Evolutionary conservation across 2,888 invertebrate genomes (phyloP).

Genomic region (Bimastos eiseni): DNA sequence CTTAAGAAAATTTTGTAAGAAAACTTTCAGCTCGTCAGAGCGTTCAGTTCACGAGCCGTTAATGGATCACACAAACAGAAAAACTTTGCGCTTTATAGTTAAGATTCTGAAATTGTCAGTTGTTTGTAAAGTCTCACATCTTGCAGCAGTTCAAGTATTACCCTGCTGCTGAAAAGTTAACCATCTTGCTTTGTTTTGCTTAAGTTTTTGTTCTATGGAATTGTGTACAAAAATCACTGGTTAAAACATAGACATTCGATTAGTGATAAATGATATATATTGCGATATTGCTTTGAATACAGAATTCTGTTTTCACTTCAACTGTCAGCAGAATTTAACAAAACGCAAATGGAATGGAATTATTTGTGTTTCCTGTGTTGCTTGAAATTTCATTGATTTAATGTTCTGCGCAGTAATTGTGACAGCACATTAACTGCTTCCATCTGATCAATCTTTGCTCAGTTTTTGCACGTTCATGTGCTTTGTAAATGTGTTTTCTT

Average conservation of each 20-base stretch:
- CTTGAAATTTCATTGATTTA: neutral
- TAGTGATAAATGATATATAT: neutral
- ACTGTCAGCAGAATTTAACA: neutral
- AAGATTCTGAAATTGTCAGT: neutral
- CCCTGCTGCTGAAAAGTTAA: neutral
- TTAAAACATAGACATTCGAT: neutral
- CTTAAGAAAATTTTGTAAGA: too few species aligned
- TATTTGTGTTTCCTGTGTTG: neutral
- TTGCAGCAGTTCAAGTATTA: neutral
- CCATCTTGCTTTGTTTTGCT: neutral
- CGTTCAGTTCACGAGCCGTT: too few species aligned
- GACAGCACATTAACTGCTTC: too few species aligned
- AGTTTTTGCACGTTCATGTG: neutral
- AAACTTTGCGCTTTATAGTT: too few species aligned
- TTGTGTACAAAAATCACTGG: neutral
- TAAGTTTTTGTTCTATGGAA: neutral
- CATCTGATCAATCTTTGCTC: neutral
- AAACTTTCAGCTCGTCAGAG: too few species aligned
- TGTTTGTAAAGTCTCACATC: neutral
- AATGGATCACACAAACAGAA: too few species aligned
- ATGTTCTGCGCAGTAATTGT: neutral
- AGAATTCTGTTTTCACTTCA: neutral
- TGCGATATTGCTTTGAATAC: neutral
- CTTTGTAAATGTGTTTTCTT: neutral
- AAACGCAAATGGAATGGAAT: neutral